Conservation (phyloP, 2,113 vertebrate species). For the Cynoglossus semilaevis region DNA sequence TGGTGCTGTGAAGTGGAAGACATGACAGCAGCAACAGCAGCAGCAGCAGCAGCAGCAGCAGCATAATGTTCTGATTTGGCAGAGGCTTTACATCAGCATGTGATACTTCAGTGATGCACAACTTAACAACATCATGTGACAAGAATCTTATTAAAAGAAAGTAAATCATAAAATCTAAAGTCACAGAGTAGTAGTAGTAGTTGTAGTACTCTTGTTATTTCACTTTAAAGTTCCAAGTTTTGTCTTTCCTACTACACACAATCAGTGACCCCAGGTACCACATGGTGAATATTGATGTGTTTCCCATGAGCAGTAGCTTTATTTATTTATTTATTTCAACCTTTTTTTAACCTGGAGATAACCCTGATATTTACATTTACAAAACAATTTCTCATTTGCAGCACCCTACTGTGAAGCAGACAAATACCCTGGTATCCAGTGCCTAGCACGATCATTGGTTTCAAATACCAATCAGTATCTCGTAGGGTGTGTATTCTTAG, state of each 20-base stretch:
- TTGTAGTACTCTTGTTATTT: too few species aligned
- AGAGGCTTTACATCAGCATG: conserved; percentile 8
- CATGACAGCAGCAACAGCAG: not conserved
- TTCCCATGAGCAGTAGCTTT: too few species aligned
- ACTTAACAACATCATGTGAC: not conserved
- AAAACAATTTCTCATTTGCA: too few species aligned
- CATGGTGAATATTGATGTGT: too few species aligned
- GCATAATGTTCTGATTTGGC: conserved; percentile 17
- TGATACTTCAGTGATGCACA: conserved; percentile 17
- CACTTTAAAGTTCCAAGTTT: too few species aligned
- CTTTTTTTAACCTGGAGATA: too few species aligned
- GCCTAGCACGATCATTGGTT: conserved; percentile 6
- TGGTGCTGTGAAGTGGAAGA: not conserved
- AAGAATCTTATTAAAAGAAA: not conserved
- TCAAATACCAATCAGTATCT: conserved; percentile 9
- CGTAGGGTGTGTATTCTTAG: conserved; percentile 16
- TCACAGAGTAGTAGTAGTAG: too few species aligned
- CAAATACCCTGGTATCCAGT: not conserved
- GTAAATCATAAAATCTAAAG: too few species aligned
- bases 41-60: not conserved
- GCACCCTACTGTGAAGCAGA: not conserved
- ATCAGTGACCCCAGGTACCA: too few species aligned
- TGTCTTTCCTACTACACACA: too few species aligned
- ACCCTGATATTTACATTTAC: too few species aligned
- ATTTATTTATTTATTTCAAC: too few species aligned